Conservation (phyloP, 2,113 vertebrate species). For the Hystrix brachyura region DNA sequence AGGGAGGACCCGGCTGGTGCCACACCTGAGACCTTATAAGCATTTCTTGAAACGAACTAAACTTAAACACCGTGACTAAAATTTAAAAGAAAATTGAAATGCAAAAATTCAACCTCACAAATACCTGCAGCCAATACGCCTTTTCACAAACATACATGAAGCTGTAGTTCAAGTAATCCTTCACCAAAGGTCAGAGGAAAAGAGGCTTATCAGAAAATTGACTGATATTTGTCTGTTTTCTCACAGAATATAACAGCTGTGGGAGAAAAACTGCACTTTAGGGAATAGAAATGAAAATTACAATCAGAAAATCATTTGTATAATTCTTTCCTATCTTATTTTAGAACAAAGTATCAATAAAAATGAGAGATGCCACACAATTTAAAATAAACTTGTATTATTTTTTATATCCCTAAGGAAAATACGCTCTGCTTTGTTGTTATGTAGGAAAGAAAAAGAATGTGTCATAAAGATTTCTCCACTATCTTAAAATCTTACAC, state of each 20-base stretch:
- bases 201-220: background rate
- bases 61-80: background rate
- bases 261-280: background rate
- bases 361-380: background rate
- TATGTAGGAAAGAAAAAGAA: background rate
- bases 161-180: background rate
- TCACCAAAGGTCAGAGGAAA: background rate
- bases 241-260: background rate
- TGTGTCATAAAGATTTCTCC: background rate
- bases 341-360: background rate
- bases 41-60: constrained; percentile 22
- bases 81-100: constrained; percentile 23
- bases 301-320: background rate
- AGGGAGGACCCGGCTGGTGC: background rate
- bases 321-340: background rate
- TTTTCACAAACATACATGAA: constrained; percentile 19
- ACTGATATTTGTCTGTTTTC: background rate
- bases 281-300: background rate
- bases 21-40: background rate
- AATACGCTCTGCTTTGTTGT: background rate
- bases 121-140: background rate
- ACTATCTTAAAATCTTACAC: background rate
- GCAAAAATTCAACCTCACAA: constrained; percentile 1
- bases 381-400: background rate
- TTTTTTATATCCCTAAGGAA: background rate